Evolutionary conservation across 2,888 invertebrate species (phyloP).

Genomic region (Stramonita haemastoma): DNA sequence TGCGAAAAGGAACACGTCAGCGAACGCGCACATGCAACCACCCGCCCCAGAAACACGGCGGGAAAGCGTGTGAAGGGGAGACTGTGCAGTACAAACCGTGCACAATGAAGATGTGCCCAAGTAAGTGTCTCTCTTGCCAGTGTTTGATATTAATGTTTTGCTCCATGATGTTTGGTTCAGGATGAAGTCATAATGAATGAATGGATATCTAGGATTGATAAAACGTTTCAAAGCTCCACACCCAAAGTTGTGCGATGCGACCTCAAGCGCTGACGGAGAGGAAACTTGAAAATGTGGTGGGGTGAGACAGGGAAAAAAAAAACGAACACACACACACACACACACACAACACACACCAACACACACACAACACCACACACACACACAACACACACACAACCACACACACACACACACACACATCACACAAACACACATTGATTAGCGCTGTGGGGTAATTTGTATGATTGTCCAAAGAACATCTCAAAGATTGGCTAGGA

Average conservation of each 20-base stretch:
- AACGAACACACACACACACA: neutral
- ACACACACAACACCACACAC: neutral
- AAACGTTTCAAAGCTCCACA: neutral
- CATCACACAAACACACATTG: neutral
- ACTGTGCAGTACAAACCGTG: conserved; percentile 62
- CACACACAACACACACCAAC: neutral
- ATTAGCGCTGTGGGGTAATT: too few relatives aligned
- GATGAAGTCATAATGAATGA: neutral
- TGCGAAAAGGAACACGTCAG: conserved; percentile 69
- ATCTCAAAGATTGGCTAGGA: too few relatives aligned
- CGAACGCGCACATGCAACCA: conserved; percentile 67
- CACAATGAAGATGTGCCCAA: conserved; percentile 64
- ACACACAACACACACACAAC: neutral
- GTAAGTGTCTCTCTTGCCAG: conserved; percentile 52
- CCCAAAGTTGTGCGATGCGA: too few relatives aligned
- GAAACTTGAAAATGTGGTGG: too few relatives aligned
- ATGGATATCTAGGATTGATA: neutral
- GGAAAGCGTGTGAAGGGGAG: conserved; percentile 62
- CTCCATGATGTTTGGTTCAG: too few relatives aligned
- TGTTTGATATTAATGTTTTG: too few relatives aligned
- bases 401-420: neutral
- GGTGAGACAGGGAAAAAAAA: neutral
- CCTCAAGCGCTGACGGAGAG: too few relatives aligned
- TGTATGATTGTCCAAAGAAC: too few relatives aligned
- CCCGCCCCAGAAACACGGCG: conserved; percentile 66